These are phyloP conservation scores for Geotrupes spiniger DNA, from an alignment of 2,888 invertebrate genomes.

Conservation along the genomic window DNA sequence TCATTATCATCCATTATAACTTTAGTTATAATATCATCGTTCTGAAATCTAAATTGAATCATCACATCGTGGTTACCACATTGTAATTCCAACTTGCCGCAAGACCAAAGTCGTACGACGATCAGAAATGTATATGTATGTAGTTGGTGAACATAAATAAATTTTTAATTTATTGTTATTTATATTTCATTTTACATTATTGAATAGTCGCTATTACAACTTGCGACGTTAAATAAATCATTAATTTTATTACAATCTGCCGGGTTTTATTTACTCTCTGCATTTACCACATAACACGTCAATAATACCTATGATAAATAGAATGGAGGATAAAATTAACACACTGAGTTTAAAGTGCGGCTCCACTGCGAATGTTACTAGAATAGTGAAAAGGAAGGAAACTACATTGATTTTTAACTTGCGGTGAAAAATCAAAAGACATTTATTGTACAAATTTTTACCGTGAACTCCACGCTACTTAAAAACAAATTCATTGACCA, in stretches of 20 bases:
- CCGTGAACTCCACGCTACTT: too few relatives aligned
- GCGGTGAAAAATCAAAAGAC: too few relatives aligned
- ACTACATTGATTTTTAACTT: too few relatives aligned
- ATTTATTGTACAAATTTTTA: too few relatives aligned
- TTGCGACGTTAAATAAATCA: conserved; percentile 26
- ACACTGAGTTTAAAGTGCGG: too few relatives aligned
- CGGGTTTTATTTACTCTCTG: conserved; percentile 1
- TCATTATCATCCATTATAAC: conserved; percentile 2
- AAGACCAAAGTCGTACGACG: conserved; percentile 1
- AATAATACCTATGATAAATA: too few relatives aligned
- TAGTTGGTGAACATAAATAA: conserved; percentile 2
- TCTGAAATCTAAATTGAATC: not conserved
- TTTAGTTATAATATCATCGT: not conserved
- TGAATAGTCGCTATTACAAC: conserved; percentile 15
- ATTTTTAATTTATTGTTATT: conserved; percentile 10
- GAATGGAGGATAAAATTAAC: too few relatives aligned
- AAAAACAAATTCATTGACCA: too few relatives aligned
- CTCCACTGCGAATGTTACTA: too few relatives aligned
- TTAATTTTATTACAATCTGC: conserved; percentile 26
- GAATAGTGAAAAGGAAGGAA: too few relatives aligned
- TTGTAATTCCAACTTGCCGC: conserved; percentile 3
- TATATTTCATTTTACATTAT: conserved; percentile 9
- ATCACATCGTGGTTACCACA: conserved; percentile 5
- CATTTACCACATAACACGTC: too few relatives aligned
- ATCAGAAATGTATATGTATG: not conserved